Evolutionary conservation across 2,797 vertebrate genomes (phyloP).

Genomic region (Microchirus variegatus): DNA sequence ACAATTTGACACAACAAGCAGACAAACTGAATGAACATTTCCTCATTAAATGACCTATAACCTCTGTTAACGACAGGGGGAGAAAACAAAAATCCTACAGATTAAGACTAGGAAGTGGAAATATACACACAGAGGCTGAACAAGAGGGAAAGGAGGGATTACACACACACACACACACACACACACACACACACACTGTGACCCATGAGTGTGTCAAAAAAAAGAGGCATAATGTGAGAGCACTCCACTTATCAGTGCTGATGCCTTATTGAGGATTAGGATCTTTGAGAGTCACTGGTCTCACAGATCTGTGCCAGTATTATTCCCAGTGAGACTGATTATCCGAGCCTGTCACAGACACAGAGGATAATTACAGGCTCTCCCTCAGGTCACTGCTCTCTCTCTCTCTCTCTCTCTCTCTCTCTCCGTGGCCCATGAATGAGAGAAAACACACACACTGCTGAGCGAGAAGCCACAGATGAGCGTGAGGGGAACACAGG

Average conservation of each 20-base stretch:
- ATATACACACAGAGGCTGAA: slow-evolving; percentile 14
- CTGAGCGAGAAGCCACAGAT: slow-evolving; percentile 57
- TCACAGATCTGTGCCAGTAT: slow-evolving; percentile 81
- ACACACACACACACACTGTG: slow-evolving; percentile 45
- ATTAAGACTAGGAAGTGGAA: slow-evolving; percentile 18
- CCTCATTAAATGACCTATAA: background rate
- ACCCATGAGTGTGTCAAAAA: slow-evolving; percentile 46
- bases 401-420: slow-evolving; percentile 73
- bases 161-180: slow-evolving; percentile 43
- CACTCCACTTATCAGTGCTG: slow-evolving; percentile 61
- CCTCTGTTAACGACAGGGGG: background rate
- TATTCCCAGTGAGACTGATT: slow-evolving; percentile 99
- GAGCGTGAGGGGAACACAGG: slow-evolving; percentile 54
- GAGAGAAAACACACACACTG: slow-evolving; percentile 58
- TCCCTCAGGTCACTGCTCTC: slow-evolving; percentile 84
- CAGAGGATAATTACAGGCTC: slow-evolving; percentile 94
- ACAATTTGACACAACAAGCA: too few species aligned
- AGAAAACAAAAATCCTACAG: background rate
- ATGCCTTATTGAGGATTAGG: slow-evolving; percentile 76
- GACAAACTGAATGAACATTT: too few species aligned
- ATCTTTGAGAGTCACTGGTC: slow-evolving; percentile 68
- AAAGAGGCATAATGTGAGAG: slow-evolving; percentile 54
- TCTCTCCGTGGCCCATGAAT: slow-evolving; percentile 65
- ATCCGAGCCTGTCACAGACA: slow-evolving; percentile 95
- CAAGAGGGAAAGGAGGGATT: slow-evolving; percentile 25